Evolutionary conservation across 2,797 vertebrate genomes (phyloP), one percentile per base, ranked within the genome.

Genomic region (Telmatherina bonti): DNA sequence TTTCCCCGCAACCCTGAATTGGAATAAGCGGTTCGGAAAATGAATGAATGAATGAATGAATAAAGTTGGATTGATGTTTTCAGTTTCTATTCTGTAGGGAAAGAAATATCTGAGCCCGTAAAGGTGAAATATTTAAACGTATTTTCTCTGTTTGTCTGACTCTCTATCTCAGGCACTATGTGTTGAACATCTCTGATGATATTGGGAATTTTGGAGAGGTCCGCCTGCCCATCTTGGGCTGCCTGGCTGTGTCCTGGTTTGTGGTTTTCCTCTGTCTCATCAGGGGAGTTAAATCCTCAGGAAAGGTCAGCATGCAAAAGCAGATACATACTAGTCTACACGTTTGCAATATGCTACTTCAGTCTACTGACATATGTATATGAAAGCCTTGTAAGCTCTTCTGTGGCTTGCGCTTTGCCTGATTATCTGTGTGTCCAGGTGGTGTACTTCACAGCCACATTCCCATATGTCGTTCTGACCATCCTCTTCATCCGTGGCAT

Each of bases 211-310:
- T 99, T 43, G 98, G 98, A 2, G 96, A 99, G 72, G 95, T 99
- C 55, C 95, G 96, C 45, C 92, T 99, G 26, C 97, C 98, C 7
- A 95, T 99, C 57, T 93, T 99, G 33, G 98, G 97, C 72, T 99
- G 98, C 85, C 93, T 99, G 0, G 96, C 95, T 0, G 61, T 99
- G 57, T 98, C 98, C 83, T 99, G 98, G 98, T 67, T 96, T 4
- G 97, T 99, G 0, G 98, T 99, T 81, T 99, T 99, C 91, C 96
- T 99, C 86, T 99, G 98, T 91, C 97, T 99, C 89, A 97, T 99
- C 91, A 95, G 94, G 74, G 98, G 98, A 0, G 97, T 99, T 83
- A 99, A 99, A 90, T 99, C 98, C 60, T 99, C 98, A 2, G 98
- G 98, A 84, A 99, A 99, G 95, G 98, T 96, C 91, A 92, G 92